Evolutionary conservation across 2,888 invertebrate species (phyloP).

Genomic region (Osedax fenrisi): DNA sequence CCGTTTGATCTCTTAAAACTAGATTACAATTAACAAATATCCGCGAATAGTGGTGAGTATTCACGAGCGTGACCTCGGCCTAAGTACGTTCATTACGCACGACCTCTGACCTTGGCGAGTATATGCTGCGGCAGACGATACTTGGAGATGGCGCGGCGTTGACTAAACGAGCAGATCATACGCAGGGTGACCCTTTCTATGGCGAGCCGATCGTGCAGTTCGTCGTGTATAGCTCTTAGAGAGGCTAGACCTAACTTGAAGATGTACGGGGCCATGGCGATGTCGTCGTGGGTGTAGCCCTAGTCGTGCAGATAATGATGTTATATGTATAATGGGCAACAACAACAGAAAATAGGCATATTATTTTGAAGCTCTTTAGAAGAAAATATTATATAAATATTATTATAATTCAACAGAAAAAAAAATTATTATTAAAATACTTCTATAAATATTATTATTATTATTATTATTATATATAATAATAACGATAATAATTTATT

Average conservation of each 20-base stretch:
- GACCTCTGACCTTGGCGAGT: constrained; percentile 4
- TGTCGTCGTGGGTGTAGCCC: constrained; percentile 14
- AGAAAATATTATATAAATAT: no score
- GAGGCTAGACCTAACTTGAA: neutral
- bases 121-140: constrained; percentile 1
- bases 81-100: neutral
- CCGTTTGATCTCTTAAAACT: no score
- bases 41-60: no score
- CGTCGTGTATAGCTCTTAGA: constrained; percentile 2
- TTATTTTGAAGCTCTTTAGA: no score
- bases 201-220: neutral
- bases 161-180: neutral
- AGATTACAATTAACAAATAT: no score
- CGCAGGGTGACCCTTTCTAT: neutral
- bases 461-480: no score
- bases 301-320: neutral
- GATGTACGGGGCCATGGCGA: constrained; percentile 1
- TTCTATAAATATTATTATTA: no score
- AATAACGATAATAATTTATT: no score
- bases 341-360: no score
- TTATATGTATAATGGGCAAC: no score
- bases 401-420: no score
- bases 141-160: constrained; percentile 11
- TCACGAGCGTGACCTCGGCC: neutral
- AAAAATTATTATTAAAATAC: no score